Evolutionary conservation across 2,113 vertebrate genomes (phyloP).

Genomic region (Edolisoma coerulescens): DNA sequence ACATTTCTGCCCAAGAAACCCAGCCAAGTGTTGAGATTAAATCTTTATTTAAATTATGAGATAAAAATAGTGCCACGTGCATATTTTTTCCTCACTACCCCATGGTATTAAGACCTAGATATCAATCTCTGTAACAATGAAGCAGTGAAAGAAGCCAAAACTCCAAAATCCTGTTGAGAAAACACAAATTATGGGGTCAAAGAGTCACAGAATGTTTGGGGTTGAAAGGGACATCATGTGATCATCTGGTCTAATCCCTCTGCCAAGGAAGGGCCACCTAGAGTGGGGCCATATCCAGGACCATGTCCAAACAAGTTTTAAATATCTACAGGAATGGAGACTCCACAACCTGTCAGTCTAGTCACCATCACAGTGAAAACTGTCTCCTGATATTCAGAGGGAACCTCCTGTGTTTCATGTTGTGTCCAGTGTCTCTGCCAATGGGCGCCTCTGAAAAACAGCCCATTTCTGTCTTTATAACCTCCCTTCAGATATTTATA

Average conservation of each 20-base stretch:
- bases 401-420: neutral
- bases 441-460: neutral
- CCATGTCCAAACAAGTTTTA: neutral
- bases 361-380: neutral
- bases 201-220: neutral
- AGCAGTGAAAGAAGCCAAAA: neutral
- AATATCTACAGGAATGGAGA: neutral
- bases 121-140: neutral
- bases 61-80: conserved; percentile 27
- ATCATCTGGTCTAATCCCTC: neutral
- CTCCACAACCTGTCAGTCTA: neutral
- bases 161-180: neutral
- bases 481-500: neutral
- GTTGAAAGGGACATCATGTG: neutral
- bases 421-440: neutral
- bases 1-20: neutral
- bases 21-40: conserved; percentile 13
- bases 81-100: neutral
- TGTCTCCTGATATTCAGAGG: neutral
- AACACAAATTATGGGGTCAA: accelerated
- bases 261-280: neutral
- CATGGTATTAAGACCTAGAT: neutral
- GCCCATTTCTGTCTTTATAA: neutral
- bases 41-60: conserved; percentile 40
- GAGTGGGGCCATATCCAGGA: neutral